phyloP scores from a whole-genome alignment of 2,888 invertebrate species.

The Sphaerophoria taeniata region DNA sequence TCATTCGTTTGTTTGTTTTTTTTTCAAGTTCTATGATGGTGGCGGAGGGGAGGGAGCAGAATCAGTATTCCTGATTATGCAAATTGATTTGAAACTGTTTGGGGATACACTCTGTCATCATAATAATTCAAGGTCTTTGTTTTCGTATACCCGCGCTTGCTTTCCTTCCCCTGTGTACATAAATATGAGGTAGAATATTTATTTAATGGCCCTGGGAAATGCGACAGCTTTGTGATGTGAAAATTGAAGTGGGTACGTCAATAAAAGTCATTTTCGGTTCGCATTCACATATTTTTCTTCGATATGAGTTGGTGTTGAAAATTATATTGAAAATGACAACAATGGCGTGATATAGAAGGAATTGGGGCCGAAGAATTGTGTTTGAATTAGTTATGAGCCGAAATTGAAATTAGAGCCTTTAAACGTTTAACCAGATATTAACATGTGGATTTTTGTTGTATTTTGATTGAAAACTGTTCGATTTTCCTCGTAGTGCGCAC shows the following conservation, averaged over 20 bases:
- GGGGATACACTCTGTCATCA: constrained; percentile 4
- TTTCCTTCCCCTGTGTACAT: background rate
- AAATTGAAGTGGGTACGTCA: constrained; percentile 12
- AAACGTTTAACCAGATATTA: background rate
- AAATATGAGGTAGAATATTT: background rate
- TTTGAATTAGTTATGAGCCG: background rate
- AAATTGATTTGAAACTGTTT: constrained; percentile 51
- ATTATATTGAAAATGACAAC: background rate
- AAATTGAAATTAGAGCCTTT: background rate
- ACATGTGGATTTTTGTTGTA: background rate
- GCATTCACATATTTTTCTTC: constrained; percentile 3
- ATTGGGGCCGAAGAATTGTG: background rate
- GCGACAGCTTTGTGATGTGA: constrained; percentile 33
- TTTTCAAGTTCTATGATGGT: too few relatives aligned
- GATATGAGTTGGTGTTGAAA: background rate
- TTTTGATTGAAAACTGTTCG: background rate
- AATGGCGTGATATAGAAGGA: background rate
- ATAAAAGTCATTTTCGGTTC: constrained; percentile 12
- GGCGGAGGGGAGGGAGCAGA: background rate
- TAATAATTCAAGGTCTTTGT: background rate
- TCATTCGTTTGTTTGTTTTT: constrained; percentile 1
- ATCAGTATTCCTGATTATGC: constrained; percentile 41
- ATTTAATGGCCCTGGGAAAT: constrained; percentile 30
- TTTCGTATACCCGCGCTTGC: background rate
- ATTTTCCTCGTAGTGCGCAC: too few relatives aligned